These are phyloP conservation scores for Sciurus vulgaris DNA, from an alignment of 2,797 vertebrate species.

Conservation along the genomic window DNA sequence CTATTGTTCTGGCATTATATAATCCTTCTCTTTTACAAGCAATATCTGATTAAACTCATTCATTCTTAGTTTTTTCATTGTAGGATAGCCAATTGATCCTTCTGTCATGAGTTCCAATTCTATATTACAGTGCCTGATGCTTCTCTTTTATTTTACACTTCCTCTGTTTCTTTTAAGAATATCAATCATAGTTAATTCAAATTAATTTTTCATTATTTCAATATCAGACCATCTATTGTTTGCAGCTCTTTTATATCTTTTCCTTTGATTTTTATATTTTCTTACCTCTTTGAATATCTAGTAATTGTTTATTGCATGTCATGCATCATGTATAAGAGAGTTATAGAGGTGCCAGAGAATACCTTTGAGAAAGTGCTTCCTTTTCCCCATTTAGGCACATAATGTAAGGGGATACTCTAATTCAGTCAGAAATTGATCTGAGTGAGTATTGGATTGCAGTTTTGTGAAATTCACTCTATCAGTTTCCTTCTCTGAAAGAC, in stretches of 20 bases:
- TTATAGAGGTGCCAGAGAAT: neutral
- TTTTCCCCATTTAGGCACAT: neutral
- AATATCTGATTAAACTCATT: neutral
- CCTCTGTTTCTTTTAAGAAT: neutral
- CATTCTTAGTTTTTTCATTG: slow-evolving; percentile 24
- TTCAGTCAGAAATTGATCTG: neutral
- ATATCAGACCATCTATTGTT: neutral
- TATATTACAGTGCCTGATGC: neutral
- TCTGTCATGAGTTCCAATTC: slow-evolving; percentile 14
- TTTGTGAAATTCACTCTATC: slow-evolving; percentile 23
- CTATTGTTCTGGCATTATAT: neutral
- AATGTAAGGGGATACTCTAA: neutral
- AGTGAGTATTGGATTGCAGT: neutral
- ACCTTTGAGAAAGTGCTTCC: neutral
- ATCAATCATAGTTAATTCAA: slow-evolving; percentile 2
- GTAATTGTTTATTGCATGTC: neutral
- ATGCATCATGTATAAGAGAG: neutral
- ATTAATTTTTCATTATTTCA: neutral
- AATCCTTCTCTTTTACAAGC: neutral
- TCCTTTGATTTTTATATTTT: neutral
- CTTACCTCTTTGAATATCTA: neutral
- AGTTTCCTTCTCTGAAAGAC: slow-evolving; percentile 23
- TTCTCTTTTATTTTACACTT: neutral
- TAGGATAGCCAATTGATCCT: neutral
- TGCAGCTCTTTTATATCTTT: neutral